A percentile compares a stretch with the other conserved stretches of the same genome.
These are phyloP conservation scores for Nycticebus coucang DNA, from an alignment of 2,113 vertebrate genomes.

Conservation along the genomic window DNA sequence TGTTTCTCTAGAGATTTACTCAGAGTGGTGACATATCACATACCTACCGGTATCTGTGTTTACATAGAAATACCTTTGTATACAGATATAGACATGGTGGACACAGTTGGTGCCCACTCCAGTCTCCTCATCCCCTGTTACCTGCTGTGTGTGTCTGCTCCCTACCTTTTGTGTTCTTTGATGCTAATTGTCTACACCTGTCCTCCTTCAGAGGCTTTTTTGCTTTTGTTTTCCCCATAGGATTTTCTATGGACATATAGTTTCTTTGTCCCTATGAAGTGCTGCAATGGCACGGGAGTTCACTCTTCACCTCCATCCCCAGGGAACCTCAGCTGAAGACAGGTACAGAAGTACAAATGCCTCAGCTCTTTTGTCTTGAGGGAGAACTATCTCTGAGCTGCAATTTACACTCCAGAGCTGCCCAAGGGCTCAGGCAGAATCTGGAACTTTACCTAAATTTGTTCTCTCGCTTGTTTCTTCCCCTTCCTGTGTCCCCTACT, in stretches of 20 bases:
- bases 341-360: background rate
- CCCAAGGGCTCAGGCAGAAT: background rate
- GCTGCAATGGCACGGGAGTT: background rate
- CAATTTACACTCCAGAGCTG: background rate
- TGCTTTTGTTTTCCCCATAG: background rate
- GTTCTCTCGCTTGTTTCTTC: background rate
- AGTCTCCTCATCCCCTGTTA: background rate
- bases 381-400: background rate
- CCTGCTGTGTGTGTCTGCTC: background rate
- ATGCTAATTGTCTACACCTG: background rate
- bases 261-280: background rate
- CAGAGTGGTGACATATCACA: background rate
- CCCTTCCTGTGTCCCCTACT: background rate
- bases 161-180: background rate
- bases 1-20: background rate
- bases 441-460: background rate
- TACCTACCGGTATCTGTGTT: no score
- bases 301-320: accelerated
- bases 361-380: background rate
- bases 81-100: background rate
- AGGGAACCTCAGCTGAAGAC: background rate
- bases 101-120: no score
- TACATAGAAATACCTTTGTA: background rate
- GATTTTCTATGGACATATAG: background rate
- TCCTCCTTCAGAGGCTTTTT: background rate